Evolutionary conservation across 2,888 invertebrate species (phyloP).

Genomic region (Cabera pusaria): DNA sequence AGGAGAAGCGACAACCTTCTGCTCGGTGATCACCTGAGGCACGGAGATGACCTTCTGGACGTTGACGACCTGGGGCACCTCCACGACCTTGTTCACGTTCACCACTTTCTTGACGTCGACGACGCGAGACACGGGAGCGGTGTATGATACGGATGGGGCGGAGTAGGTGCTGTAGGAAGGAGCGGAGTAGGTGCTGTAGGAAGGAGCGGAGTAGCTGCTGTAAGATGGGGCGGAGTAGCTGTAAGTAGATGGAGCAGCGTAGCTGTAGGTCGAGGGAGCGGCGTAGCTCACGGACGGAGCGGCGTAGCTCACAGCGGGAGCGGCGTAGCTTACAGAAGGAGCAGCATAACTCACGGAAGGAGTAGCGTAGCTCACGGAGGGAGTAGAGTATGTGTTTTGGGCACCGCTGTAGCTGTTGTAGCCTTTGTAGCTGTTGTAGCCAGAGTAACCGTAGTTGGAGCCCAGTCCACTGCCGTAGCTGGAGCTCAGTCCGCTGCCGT

Average conservation of each 20-base stretch:
- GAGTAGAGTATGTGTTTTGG: constrained; percentile 16
- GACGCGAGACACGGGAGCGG: constrained; percentile 27
- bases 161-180: constrained; percentile 16
- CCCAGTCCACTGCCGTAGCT: constrained; percentile 13
- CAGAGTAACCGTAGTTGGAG: constrained; percentile 12
- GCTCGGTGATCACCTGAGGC: constrained; percentile 54
- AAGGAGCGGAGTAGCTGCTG: constrained; percentile 8
- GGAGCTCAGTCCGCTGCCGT: constrained; percentile 12
- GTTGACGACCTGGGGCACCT: constrained; percentile 45
- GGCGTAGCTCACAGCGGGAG: constrained; percentile 2
- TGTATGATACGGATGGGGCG: constrained; percentile 19
- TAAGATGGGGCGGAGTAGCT: constrained; percentile 12
- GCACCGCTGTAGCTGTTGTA: constrained; percentile 15
- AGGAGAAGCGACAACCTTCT: constrained; percentile 44
- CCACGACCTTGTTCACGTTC: constrained; percentile 46
- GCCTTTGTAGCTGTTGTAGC: constrained; percentile 14
- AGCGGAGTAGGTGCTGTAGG: constrained; percentile 6
- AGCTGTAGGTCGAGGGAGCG: constrained; percentile 1
- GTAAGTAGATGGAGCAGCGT: not conserved
- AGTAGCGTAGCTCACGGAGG: constrained; percentile 10
- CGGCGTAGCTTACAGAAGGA: constrained; percentile 6
- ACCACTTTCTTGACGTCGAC: constrained; percentile 45
- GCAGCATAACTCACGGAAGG: constrained; percentile 6
- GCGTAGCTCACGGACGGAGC: too few species aligned
- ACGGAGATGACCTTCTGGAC: constrained; percentile 54